These are phyloP conservation scores for Belgica antarctica DNA, from an alignment of 2,888 invertebrate genomes.

Conservation along the genomic window DNA sequence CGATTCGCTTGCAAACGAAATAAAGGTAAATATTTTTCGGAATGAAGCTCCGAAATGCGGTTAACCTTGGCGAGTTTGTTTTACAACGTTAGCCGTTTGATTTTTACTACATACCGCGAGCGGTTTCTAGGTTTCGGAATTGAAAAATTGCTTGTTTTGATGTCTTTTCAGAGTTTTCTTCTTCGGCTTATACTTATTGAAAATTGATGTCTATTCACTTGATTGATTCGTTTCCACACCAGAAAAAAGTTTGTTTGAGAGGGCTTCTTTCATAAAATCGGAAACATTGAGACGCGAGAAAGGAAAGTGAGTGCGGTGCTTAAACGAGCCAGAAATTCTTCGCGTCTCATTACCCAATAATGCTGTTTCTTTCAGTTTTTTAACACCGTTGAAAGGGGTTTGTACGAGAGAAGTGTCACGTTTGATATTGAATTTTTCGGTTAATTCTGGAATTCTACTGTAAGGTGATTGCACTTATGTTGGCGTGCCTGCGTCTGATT, in stretches of 20 bases:
- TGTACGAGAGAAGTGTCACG: no score
- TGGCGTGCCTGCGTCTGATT: no score
- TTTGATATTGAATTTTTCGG: no score
- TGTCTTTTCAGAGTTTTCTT: background rate
- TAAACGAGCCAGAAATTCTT: slow-evolving; percentile 26
- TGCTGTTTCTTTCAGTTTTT: slow-evolving; percentile 27
- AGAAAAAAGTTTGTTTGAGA: background rate
- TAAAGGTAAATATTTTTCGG: slow-evolving; percentile 12
- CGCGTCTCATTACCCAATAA: slow-evolving; percentile 42
- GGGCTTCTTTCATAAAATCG: background rate
- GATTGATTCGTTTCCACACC: slow-evolving; percentile 43
- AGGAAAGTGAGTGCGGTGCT: no score
- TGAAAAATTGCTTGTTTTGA: slow-evolving; percentile 36
- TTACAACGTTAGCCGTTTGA: slow-evolving; percentile 40
- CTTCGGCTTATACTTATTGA: background rate
- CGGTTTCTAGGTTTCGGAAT: background rate
- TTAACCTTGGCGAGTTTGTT: slow-evolving; percentile 36
- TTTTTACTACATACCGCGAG: slow-evolving; percentile 4
- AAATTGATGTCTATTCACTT: slow-evolving; percentile 39
- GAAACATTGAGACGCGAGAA: no score
- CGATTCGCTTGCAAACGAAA: background rate
- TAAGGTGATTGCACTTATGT: no score
- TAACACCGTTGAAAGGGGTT: background rate
- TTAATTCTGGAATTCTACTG: no score
- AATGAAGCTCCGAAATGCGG: slow-evolving; percentile 25